Base-by-base conservation (phyloP, 2,888 invertebrate genomes). In the Amiota communis region DNA sequence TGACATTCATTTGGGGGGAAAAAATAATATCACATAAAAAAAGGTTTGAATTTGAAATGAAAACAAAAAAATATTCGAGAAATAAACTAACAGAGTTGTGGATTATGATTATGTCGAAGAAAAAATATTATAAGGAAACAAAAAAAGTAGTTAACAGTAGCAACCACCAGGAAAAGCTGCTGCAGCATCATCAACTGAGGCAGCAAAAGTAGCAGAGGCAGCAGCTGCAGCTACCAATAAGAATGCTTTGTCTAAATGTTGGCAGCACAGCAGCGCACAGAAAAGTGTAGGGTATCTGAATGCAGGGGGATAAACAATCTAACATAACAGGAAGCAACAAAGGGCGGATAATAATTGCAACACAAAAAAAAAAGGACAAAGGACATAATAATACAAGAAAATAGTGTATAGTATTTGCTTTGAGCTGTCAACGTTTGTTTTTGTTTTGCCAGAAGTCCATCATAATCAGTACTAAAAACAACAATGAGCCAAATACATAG, bases 171-270 rank as follows among this genome's bases (percentile, higher is more conserved):
- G 4, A 36, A 59, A 59, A 17, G 20, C 23, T 13, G 49, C 15
- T 8, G 49, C 13, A 67, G 65, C 51, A 67, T 13, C 51, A 67
- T 13, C 49, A 12, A 46, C 67, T n/a, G 13, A 51, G 9, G 11
- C 56, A 6, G 49, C 53, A 67, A 70, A 72, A 20, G 51, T 63
- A 75, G 73, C 57, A 70, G 61, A 73, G 53, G 23, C 13, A 79
- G 81, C 61, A 47, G 53, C 73, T n/a, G 69, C 11, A 71, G 36
- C 72, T 63, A 75, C 74, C 67, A 68, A 75, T 48, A 70, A 71
- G 67, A 70, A 57, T 15, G 59, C 12, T 36, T 36, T 36, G 3
- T 59, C 59, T 59, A 59, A 59, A 59, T 59, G 59, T 59, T 59
- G 46, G 12, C 57, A 71, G 36, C 2, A 46, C 20, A 68, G 61